Evolutionary conservation across 2,888 invertebrate species (phyloP).

Genomic region (Belgica antarctica): DNA sequence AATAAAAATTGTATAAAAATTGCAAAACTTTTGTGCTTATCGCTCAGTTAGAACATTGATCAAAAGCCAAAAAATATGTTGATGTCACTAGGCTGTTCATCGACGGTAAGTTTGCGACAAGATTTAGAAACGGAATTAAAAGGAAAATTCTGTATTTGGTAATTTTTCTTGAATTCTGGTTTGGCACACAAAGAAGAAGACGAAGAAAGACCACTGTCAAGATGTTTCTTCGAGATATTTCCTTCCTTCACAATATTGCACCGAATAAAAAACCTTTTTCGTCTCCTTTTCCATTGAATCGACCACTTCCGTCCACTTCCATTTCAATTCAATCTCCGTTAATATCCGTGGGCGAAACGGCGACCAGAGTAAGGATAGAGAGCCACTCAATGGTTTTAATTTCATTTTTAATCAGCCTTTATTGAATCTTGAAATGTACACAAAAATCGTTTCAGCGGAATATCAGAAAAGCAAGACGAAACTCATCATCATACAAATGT

Average conservation of each 20-base stretch:
- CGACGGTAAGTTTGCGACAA: no score
- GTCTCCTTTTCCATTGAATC: not conserved
- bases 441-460: not conserved
- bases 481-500: not conserved
- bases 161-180: not conserved
- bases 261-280: not conserved
- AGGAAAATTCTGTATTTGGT: slow-evolving; percentile 36
- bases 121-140: slow-evolving; percentile 7
- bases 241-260: not conserved
- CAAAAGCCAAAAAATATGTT: no score
- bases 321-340: slow-evolving; percentile 10
- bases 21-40: not conserved
- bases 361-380: not conserved
- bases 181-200: no score
- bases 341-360: not conserved
- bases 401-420: no score
- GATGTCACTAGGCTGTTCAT: no score
- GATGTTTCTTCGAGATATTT: slow-evolving; percentile 18
- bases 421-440: no score
- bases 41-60: not conserved
- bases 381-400: not conserved
- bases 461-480: not conserved
- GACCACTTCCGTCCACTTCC: slow-evolving; percentile 34
- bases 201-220: slow-evolving; percentile 3
- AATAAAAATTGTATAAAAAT: no score